Evolutionary conservation across 2,113 vertebrate genomes (phyloP), one percentile per base, ranked within the genome.

Genomic region (Cacatua alba): DNA sequence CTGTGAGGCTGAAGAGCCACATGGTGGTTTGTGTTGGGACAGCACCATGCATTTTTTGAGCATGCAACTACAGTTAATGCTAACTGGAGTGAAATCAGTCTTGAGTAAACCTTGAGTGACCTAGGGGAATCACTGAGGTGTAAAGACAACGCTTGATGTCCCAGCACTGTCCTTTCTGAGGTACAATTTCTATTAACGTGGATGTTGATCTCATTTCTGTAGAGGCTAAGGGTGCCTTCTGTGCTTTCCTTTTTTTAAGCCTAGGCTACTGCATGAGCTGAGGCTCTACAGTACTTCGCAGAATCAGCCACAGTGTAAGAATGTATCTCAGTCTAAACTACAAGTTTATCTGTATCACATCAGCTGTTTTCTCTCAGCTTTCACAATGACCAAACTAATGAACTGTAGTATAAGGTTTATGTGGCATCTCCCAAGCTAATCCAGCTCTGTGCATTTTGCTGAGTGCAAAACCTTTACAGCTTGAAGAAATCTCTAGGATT

Each of bases 1-100:
- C 94, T 77, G 96, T 95, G 79, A 95, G 89, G 39, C 82, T 98
- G 97, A 98, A 97, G 97, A 98, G 94, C 94, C 98, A 97, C 88
- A 95, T 95, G 97, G 97, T 98, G 88, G 94, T 98, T 72, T 88
- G 85, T 31, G 94, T 97, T 44, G 98, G 98, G 67, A 97, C 94
- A n/a, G 95, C 97, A 49, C 91, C 97, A 77, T 96, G 97, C 13
- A 95, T 98, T 94, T 95, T 94, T 91, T 6, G 14, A 85, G 55
- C 69, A 63, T 82, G 46, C 59, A 77, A 51, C 46, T 63, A 10
- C 60, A 70, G 46, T 59, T 37, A 65, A 18, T 33, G 43, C 37
- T 71, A 86, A 82, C 78, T 57, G 64, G 86, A 83, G 80, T 76
- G 33, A 92, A 95, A 63, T 63, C 15, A 12, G 70, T 86, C 51